Evolutionary conservation across 2,113 vertebrate species (phyloP), one percentile per base, ranked within the genome.

Genomic region (Heliornis fulica): DNA sequence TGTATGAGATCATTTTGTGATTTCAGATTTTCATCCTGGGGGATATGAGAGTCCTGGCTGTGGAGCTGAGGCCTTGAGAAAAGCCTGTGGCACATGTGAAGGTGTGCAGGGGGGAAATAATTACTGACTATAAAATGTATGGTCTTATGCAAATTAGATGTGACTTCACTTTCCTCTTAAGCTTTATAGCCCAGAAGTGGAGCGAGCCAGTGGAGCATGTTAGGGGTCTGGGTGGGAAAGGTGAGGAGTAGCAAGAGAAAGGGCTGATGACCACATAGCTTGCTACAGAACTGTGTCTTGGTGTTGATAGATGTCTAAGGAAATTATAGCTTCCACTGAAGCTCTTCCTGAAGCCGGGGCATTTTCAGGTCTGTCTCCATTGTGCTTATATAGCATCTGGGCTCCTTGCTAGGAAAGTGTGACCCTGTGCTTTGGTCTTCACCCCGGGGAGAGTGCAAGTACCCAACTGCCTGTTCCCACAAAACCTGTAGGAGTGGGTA

Each of bases 1-100:
- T 43, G 51, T 43, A 53, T 95, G 53, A 91, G 43, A 75, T 87
- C 10, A 84, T 82, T 63, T 64, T 82, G 48, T 84, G 72, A 92
- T 89, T 71, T 91, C 64, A 87, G 41, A 65, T 83, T 88, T 86
- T 54, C 59, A 48, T 66, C 46, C 51, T 19, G 34, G 54, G 69
- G 57, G 18, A 56, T 76, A 56, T 4, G 29, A 84, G 72, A 63
- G 21, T 40, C n/a, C 69, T 64, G 72, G 53, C 69, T 71, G 41
- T 38, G 41, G 72, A 75, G 34, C 41, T 74, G 79, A 69, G 41
- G 22, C 38, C 68, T 82, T 68, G 65, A 75, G 57, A 64, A 92
- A 93, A 87, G 36, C 34, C 69, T 71, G 29, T 68, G 51, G 31
- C 65, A 64, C 56, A 53, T 48, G 45, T 31, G 72, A 78, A 77